A percentile compares a stretch with the other conserved stretches of the same genome.
Evolutionary conservation across 30 jellyfish, hydroid and myxozoan species (phyloP).

Genomic region (Hydractinia symbiolongicarpus): DNA sequence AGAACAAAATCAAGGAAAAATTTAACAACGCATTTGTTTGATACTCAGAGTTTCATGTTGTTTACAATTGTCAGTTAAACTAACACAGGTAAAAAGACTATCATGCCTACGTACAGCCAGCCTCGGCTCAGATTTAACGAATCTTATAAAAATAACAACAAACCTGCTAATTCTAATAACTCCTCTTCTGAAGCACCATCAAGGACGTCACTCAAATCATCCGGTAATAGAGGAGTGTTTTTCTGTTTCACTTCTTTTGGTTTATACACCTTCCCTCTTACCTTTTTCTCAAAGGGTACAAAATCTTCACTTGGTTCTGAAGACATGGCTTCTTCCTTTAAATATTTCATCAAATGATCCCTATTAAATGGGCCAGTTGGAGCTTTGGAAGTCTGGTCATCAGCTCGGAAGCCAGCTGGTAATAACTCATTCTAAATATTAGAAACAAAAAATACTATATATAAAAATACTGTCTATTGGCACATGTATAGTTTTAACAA

Average conservation of each 20-base stretch:
- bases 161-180: conserved; percentile 88
- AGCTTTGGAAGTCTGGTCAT: conserved; percentile 63
- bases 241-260: conserved; percentile 57
- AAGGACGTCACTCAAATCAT: conserved; percentile 85
- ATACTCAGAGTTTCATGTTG: no score
- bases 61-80: no score
- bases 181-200: conserved; percentile 90
- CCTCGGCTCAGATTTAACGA: background rate
- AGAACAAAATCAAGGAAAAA: no score
- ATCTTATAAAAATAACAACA: background rate
- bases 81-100: no score
- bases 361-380: conserved; percentile 82
- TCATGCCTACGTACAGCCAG: no score
- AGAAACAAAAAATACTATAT: background rate
- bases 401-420: conserved; percentile 67
- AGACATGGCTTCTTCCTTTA: conserved; percentile 74
- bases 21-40: no score
- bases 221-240: conserved; percentile 61
- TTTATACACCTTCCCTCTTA: conserved; percentile 72
- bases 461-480: background rate
- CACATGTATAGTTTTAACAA: background rate
- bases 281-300: conserved; percentile 79
- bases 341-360: conserved; percentile 55
- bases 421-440: conserved; percentile 69
- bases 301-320: conserved; percentile 60